Conservation (phyloP, 2,888 invertebrate species). For the Pediacus dermestoides region DNA sequence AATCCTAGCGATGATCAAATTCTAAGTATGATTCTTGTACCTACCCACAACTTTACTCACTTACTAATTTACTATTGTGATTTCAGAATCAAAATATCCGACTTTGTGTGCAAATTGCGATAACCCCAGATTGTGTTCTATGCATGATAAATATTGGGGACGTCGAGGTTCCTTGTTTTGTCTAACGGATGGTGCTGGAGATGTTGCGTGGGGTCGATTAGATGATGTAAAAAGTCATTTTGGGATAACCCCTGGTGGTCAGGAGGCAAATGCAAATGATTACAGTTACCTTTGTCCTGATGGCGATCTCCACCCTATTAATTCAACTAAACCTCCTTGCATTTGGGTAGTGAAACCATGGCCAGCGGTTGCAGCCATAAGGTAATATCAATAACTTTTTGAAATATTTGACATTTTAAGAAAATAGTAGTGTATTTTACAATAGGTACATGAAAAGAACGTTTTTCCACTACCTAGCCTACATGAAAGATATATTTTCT, state of each 20-base stretch:
- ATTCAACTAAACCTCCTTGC: conserved; percentile 62
- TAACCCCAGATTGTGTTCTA: conserved; percentile 58
- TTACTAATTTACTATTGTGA: conserved; percentile 6
- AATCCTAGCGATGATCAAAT: conserved; percentile 60
- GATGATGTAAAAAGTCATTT: conserved; percentile 67
- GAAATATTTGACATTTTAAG: neutral
- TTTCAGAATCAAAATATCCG: conserved; percentile 60
- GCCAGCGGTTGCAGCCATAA: conserved; percentile 68
- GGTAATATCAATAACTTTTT: conserved; percentile 47
- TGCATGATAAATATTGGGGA: conserved; percentile 78
- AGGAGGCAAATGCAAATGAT: conserved; percentile 49
- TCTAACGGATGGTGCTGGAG: conserved; percentile 72
- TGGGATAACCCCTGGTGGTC: conserved; percentile 51
- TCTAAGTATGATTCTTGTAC: conserved; percentile 55
- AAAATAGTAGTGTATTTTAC: conserved; percentile 3
- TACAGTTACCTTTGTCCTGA: conserved; percentile 76
- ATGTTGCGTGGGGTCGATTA: conserved; percentile 77
- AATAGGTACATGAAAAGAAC: too few species aligned
- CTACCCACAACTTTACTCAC: neutral
- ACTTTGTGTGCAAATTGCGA: conserved; percentile 72
- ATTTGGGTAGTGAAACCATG: conserved; percentile 77
- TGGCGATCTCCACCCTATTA: conserved; percentile 61
- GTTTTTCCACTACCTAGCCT: too few species aligned
- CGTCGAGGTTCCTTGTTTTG: conserved; percentile 77
- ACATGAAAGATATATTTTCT: neutral